These are phyloP conservation scores for Cremastinae sp. DNA, from an alignment of 2,888 invertebrate genomes.

Conservation along the genomic window DNA sequence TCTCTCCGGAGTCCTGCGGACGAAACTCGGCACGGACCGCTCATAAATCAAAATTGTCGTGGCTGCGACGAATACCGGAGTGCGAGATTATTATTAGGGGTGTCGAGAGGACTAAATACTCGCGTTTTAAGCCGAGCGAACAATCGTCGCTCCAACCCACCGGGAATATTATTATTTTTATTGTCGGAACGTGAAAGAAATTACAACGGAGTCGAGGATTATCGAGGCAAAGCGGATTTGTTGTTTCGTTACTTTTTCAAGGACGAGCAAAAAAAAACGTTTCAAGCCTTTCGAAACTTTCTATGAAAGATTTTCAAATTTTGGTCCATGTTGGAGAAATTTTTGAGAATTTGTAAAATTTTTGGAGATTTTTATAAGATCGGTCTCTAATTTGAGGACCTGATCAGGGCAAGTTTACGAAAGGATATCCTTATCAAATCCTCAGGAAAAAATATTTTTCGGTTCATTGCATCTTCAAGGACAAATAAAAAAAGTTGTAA, in stretches of 20 bases:
- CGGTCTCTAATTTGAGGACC: no score
- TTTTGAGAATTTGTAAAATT: no score
- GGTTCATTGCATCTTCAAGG: no score
- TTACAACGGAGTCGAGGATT: background rate
- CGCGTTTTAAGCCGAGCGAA: slow-evolving; percentile 29
- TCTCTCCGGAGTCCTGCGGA: background rate
- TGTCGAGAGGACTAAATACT: slow-evolving; percentile 45
- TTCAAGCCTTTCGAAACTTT: background rate
- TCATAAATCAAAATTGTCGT: slow-evolving; percentile 59
- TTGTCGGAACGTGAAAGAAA: slow-evolving; percentile 27
- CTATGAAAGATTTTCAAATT: slow-evolving; percentile 9
- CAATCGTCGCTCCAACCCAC: slow-evolving; percentile 4
- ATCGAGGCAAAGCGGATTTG: background rate
- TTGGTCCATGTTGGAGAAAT: background rate
- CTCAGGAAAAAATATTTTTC: no score
- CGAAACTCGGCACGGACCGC: slow-evolving; percentile 49
- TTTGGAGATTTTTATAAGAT: no score
- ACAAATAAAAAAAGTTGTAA: no score
- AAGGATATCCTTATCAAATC: no score
- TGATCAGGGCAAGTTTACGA: no score
- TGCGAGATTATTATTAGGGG: slow-evolving; percentile 47
- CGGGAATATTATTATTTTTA: slow-evolving; percentile 39
- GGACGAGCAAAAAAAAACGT: no score
- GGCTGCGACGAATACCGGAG: slow-evolving; percentile 24
- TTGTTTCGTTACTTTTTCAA: background rate